Conservation (phyloP, 2,888 invertebrate species). For the Drosophila anomalata region DNA sequence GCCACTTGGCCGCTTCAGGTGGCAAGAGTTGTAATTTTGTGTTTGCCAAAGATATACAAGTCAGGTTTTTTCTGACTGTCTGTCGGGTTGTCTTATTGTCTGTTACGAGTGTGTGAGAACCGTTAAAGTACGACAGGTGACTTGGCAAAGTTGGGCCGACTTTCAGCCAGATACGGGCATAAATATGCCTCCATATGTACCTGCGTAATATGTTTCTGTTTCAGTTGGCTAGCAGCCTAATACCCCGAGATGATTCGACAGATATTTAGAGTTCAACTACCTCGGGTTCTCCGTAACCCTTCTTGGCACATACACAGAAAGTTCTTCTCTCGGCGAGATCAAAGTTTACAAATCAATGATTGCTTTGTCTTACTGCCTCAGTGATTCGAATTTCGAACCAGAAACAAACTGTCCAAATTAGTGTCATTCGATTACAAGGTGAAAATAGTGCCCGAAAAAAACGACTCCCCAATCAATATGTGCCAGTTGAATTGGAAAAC, state of each 20-base stretch:
- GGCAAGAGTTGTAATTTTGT: slow-evolving; percentile 71
- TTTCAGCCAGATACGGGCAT: slow-evolving; percentile 16
- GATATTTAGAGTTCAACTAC: slow-evolving; percentile 62
- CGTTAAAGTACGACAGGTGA: slow-evolving; percentile 73
- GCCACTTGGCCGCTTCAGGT: slow-evolving; percentile 38
- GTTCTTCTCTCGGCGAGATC: slow-evolving; percentile 15
- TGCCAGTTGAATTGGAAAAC: slow-evolving; percentile 36
- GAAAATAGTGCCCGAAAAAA: slow-evolving; percentile 48
- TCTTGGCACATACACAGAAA: not conserved
- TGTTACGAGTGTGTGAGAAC: slow-evolving; percentile 74
- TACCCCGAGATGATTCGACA: slow-evolving; percentile 75
- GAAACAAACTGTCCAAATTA: slow-evolving; percentile 21
- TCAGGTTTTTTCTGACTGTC: slow-evolving; percentile 60
- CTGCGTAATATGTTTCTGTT: slow-evolving; percentile 37
- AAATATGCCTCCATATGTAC: slow-evolving; percentile 4
- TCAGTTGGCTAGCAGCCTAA: slow-evolving; percentile 53
- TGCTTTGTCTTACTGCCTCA: slow-evolving; percentile 1
- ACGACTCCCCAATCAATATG: slow-evolving; percentile 52
- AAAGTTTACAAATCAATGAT: slow-evolving; percentile 32
- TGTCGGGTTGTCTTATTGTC: slow-evolving; percentile 40
- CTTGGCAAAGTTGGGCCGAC: slow-evolving; percentile 45
- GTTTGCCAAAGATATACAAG: slow-evolving; percentile 76
- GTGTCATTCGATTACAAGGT: slow-evolving; percentile 48
- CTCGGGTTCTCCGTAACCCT: slow-evolving; percentile 19
- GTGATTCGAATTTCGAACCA: slow-evolving; percentile 18